Evolutionary conservation across 2,797 vertebrate genomes (phyloP), one percentile per base, ranked within the genome.

Genomic region (Semaprochilodus insignis): DNA sequence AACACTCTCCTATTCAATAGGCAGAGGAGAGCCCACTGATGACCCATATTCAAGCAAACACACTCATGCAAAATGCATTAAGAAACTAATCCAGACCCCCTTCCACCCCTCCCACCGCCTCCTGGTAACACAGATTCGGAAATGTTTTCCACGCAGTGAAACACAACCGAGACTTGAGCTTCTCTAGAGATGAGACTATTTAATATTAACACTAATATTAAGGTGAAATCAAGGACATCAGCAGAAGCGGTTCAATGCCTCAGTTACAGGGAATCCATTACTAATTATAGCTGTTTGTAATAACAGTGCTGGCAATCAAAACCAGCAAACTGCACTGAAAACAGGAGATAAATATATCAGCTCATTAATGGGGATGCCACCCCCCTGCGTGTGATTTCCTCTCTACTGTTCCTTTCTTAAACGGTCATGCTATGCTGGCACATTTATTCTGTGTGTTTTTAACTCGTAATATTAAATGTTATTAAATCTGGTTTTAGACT

Each of bases 41-140:
- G 69, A 80, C 74, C 69, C 65, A 62, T 67, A 81, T 77, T 57
- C 79, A 81, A 59, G 63, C 23, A 71, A 66, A 71, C 66, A 54
- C 66, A 48, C 83, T 70, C 78, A 79, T 77, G 60, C 66, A 77
- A 77, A 82, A 70, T 82, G 65, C 59, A 82, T 77, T 72, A 77
- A 70, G 74, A 71, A 54, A 60, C 81, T 54, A 73, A 74, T 54
- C 63, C 36, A 62, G 40, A 31, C 51, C 7, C 23, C 70, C 62
- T 44, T 44, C 40, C 40, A 44, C 11, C 86, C 74, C 81, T 54
- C 16, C 76, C 4, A 13, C 7, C 86, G 71, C 82, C 71, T 11
- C 60, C 4, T 14, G 6, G 2, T 19, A 48, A 19, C 40, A 70
- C 25, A 66, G 72, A 51, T 13, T 7, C 15, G 15, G 52, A 48